Percentiles rank a stretch among this genome's conserved stretches.
These are phyloP conservation scores for Melanotaenia nigrans DNA, from an alignment of 2,797 vertebrate genomes.

Conservation along the genomic window DNA sequence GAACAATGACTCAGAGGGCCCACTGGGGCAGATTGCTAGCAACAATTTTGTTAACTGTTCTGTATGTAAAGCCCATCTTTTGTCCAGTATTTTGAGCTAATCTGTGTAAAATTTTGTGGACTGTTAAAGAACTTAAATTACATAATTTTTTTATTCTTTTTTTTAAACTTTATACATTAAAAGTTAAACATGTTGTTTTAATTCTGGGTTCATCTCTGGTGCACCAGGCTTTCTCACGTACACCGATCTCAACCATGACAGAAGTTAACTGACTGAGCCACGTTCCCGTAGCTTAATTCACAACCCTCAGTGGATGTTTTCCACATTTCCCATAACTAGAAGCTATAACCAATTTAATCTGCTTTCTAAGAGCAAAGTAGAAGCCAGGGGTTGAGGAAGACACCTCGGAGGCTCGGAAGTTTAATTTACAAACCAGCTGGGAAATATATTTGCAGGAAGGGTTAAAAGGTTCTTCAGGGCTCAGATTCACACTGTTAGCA, in stretches of 20 bases:
- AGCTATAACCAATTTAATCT: neutral
- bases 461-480: too few species aligned
- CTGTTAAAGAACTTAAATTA: neutral
- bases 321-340: neutral
- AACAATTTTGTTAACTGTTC: conserved; percentile 36
- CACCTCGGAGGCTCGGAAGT: neutral
- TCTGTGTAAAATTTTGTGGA: neutral
- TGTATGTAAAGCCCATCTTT: conserved; percentile 5
- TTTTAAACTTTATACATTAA: neutral
- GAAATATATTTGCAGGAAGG: neutral
- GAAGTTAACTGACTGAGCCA: neutral
- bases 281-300: neutral
- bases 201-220: neutral
- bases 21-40: conserved; percentile 37
- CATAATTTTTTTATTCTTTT: too few species aligned
- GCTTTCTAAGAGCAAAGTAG: neutral
- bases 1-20: conserved; percentile 42
- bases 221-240: neutral
- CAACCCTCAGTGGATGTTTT: too few species aligned
- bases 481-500: neutral
- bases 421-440: conserved; percentile 6
- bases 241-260: neutral
- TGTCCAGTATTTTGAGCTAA: neutral
- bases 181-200: neutral
- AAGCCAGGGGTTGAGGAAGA: neutral